phyloP scores from a whole-genome alignment of 2,113 vertebrate species.

The Pelusios castaneus region DNA sequence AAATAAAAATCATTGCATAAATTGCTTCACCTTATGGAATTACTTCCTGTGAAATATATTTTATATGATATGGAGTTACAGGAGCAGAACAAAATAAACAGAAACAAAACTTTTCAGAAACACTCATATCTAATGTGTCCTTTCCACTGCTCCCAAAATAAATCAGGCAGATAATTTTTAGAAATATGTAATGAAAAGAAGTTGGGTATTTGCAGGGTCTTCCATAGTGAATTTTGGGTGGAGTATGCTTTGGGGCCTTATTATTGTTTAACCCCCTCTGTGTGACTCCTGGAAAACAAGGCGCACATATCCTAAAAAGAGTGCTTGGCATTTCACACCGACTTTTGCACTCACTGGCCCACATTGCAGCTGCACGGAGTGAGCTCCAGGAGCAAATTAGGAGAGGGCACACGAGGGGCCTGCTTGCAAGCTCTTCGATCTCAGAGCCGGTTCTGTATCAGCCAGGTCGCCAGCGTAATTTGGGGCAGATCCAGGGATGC shows the following conservation, averaged over 20 bases:
- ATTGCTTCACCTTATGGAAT: background rate
- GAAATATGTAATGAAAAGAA: background rate
- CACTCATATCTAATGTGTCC: background rate
- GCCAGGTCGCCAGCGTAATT: background rate
- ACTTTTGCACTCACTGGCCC: background rate
- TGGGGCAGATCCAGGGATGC: background rate
- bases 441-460: background rate
- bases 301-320: background rate
- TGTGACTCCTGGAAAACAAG: background rate
- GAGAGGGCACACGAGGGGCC: background rate
- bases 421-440: background rate
- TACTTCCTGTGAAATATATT: background rate
- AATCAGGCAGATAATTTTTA: background rate
- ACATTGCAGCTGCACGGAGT: background rate
- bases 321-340: background rate
- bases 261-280: background rate
- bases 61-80: fast-evolving
- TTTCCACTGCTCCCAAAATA: background rate
- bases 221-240: background rate
- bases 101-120: background rate
- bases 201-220: background rate
- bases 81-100: background rate
- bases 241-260: background rate
- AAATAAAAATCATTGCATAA: background rate
- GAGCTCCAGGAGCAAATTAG: background rate